Evolutionary conservation across 2,113 vertebrate genomes (phyloP).

Genomic region (Coryphaenoides rupestris): DNA sequence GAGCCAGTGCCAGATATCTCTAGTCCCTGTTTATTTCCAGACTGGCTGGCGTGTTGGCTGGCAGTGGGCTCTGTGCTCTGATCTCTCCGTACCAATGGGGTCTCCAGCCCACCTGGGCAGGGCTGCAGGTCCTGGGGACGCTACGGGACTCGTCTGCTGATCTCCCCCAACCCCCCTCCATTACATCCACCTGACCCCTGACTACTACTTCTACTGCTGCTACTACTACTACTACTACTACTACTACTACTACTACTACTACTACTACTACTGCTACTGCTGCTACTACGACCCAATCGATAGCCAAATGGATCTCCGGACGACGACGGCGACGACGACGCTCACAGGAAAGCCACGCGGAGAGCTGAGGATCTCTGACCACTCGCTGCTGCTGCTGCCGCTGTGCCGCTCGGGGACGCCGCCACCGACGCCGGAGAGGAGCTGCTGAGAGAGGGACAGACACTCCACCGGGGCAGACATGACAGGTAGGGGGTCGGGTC

Average conservation of each 20-base stretch:
- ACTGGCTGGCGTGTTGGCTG: slow-evolving; percentile 46
- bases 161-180: slow-evolving; percentile 5
- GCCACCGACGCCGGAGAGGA: background rate
- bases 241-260: slow-evolving; percentile 15
- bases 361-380: slow-evolving; percentile 38
- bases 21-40: slow-evolving; percentile 50
- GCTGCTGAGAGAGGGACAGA: slow-evolving; percentile 24
- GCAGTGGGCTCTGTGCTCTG: slow-evolving; percentile 55
- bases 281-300: no score
- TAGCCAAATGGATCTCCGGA: slow-evolving; percentile 51
- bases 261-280: slow-evolving; percentile 13
- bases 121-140: slow-evolving; percentile 53
- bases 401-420: background rate
- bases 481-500: slow-evolving; percentile 72
- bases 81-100: slow-evolving; percentile 61
- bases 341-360: slow-evolving; percentile 30
- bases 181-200: background rate
- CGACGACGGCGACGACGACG: slow-evolving; percentile 30
- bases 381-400: slow-evolving; percentile 18
- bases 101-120: slow-evolving; percentile 50
- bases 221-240: slow-evolving; percentile 19
- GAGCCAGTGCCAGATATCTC: slow-evolving; percentile 39
- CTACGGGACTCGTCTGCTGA: slow-evolving; percentile 34
- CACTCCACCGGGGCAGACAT: slow-evolving; percentile 64
- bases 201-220: slow-evolving; percentile 17